phyloP scores from a whole-genome alignment of 2,888 invertebrate genomes.

The Eledona agricola region DNA sequence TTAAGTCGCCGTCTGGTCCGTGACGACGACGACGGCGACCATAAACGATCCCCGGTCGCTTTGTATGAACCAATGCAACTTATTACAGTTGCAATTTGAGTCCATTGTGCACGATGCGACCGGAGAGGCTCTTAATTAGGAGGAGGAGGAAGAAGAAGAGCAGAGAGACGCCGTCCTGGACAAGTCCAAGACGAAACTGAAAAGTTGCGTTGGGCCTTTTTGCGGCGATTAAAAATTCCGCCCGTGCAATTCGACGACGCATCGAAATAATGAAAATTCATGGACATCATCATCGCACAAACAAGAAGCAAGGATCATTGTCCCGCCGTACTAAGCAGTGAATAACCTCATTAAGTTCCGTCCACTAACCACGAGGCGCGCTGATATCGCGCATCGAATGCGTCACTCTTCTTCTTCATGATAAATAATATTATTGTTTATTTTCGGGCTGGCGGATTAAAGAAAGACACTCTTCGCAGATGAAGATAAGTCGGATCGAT shows the following conservation, averaged over 20 bases:
- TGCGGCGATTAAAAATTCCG: slow-evolving; percentile 37
- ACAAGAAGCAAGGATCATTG: slow-evolving; percentile 37
- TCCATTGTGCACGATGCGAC: slow-evolving; percentile 50
- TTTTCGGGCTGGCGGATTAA: slow-evolving; percentile 22
- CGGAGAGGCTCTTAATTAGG: slow-evolving; percentile 42
- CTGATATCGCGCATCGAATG: slow-evolving; percentile 33
- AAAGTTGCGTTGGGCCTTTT: not conserved
- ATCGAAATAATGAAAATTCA: slow-evolving; percentile 37
- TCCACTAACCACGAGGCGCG: slow-evolving; percentile 34
- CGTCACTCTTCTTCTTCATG: slow-evolving; percentile 27
- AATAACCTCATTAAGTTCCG: slow-evolving; percentile 37
- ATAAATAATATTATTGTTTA: slow-evolving; percentile 37
- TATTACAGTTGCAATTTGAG: slow-evolving; percentile 54
- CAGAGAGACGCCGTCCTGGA: no score
- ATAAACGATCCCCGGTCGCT: slow-evolving; percentile 48
- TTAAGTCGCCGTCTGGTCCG: slow-evolving; percentile 59
- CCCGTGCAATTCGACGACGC: slow-evolving; percentile 18
- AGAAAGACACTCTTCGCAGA: slow-evolving; percentile 15
- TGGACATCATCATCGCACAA: slow-evolving; percentile 29
- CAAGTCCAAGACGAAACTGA: not conserved
- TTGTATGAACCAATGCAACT: slow-evolving; percentile 53
- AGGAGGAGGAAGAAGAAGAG: no score
- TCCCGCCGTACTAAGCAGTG: slow-evolving; percentile 34
- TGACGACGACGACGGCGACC: slow-evolving; percentile 47
- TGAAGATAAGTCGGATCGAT: slow-evolving; percentile 15